Conservation (phyloP, 2,888 invertebrate species). For the Agapostemon virescens region DNA sequence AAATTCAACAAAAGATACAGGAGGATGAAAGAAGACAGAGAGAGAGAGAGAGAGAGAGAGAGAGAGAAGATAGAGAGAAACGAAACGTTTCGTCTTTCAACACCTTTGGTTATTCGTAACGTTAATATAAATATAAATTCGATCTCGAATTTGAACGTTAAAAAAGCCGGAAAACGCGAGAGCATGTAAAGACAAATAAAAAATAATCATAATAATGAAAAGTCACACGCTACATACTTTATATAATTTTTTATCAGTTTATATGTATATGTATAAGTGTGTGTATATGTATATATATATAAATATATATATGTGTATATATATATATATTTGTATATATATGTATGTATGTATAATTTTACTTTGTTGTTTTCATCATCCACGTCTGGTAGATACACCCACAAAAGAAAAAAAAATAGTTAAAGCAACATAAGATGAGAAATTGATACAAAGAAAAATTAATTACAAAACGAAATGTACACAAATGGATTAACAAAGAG, state of each 20-base stretch:
- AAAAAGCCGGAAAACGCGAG: conserved; percentile 29
- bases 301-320: conserved; percentile 58
- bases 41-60: background rate
- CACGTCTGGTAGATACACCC: conserved; percentile 60
- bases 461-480: conserved; percentile 52
- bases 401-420: conserved; percentile 35
- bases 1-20: conserved; percentile 42
- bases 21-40: background rate
- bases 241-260: conserved; percentile 51
- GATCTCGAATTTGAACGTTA: conserved; percentile 27
- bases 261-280: conserved; percentile 53
- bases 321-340: conserved; percentile 40
- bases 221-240: conserved; percentile 60
- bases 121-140: conserved; percentile 23
- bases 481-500: conserved; percentile 28
- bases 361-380: conserved; percentile 42
- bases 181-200: conserved; percentile 27
- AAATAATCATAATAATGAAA: conserved; percentile 31
- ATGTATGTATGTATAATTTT: conserved; percentile 56
- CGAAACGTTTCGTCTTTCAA: conserved; percentile 28
- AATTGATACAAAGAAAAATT: conserved; percentile 47
- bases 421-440: conserved; percentile 42
- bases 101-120: conserved; percentile 33
- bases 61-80: conserved; percentile 10
- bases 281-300: conserved; percentile 40